These are phyloP conservation scores for Steatocranus sp. DNA, from an alignment of 2,797 vertebrate genomes.

Conservation along the genomic window DNA sequence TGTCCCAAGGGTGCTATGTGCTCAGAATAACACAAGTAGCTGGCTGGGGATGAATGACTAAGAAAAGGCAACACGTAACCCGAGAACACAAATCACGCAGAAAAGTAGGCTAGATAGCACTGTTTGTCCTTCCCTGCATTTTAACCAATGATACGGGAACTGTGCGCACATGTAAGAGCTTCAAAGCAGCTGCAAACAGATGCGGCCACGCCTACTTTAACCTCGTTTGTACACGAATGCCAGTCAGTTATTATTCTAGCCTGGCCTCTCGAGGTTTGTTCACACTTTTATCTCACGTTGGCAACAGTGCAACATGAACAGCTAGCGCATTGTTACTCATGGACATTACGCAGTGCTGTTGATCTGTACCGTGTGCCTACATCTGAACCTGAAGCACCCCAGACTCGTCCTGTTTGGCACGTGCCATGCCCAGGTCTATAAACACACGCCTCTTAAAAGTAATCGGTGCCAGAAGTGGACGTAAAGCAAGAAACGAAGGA, in stretches of 20 bases:
- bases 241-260: background rate
- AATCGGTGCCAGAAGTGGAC: background rate
- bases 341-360: background rate
- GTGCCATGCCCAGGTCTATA: background rate
- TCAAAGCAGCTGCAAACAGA: background rate
- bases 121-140: background rate
- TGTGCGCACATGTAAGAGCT: background rate
- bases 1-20: slow-evolving; percentile 63
- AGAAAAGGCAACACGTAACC: slow-evolving; percentile 29
- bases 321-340: background rate
- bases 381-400: background rate
- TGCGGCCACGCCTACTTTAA: background rate
- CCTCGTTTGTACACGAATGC: background rate
- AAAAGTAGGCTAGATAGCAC: background rate
- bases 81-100: slow-evolving; percentile 25
- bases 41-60: slow-evolving; percentile 27
- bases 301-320: background rate
- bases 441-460: background rate
- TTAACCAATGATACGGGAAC: background rate
- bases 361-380: background rate
- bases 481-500: background rate
- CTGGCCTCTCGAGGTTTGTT: background rate
- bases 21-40: slow-evolving; percentile 56
- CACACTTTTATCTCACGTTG: background rate
- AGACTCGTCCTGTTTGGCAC: background rate